Evolutionary conservation across 2,888 invertebrate species (phyloP).

Genomic region (Linnaemya tessellans): DNA sequence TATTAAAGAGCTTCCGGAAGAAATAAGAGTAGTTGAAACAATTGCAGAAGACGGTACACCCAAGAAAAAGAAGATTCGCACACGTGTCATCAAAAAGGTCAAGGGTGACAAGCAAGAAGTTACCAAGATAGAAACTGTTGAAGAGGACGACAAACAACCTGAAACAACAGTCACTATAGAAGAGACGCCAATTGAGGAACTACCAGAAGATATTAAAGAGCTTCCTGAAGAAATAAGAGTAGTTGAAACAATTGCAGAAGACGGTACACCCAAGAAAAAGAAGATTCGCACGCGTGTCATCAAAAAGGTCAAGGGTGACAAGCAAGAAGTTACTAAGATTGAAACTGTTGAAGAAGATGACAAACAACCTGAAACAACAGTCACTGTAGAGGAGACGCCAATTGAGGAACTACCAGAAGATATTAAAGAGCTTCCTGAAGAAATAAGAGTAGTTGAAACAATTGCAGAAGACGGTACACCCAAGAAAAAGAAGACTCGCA

Average conservation of each 20-base stretch:
- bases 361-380: constrained; percentile 22
- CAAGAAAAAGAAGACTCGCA: constrained; percentile 21
- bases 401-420: constrained; percentile 13
- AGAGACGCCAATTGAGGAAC: constrained; percentile 3
- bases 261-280: constrained; percentile 12
- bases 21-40: constrained; percentile 6
- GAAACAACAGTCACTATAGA: constrained; percentile 25
- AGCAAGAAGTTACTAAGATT: constrained; percentile 28
- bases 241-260: constrained; percentile 9
- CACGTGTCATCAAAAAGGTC: constrained; percentile 17
- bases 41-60: constrained; percentile 13
- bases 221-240: constrained; percentile 12
- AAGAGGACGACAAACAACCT: constrained; percentile 23
- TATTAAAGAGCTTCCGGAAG: constrained; percentile 9
- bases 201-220: neutral
- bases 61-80: constrained; percentile 15
- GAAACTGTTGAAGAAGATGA: constrained; percentile 38
- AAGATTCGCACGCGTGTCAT: constrained; percentile 23
- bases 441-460: constrained; percentile 11
- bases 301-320: constrained; percentile 21
- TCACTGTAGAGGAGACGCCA: constrained; percentile 11
- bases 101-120: constrained; percentile 28
- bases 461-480: constrained; percentile 13
- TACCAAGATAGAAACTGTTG: constrained; percentile 22
- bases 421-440: constrained; percentile 8